Evolutionary conservation across 2,888 invertebrate species (phyloP), one percentile per base, ranked within the genome.

Genomic region (Hemicrepidius hirtus): DNA sequence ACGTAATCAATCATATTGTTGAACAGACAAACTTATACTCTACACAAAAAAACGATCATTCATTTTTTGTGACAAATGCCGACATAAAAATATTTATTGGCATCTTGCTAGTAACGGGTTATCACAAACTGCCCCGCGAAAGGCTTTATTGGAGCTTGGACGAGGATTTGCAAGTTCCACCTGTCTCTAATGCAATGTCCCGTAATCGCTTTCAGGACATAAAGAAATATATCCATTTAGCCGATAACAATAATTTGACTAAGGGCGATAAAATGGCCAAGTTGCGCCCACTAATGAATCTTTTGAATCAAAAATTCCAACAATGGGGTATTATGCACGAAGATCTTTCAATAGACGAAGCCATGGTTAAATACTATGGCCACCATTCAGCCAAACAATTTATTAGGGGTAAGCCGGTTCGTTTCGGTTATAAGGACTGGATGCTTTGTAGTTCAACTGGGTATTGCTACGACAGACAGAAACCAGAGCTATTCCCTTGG

Each of bases 401-500:
- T 50, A 82, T 81, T 44, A 66, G 73, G 32, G 77, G 79, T 5
- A 82, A 81, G 68, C 80, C 81, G 55, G 75, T 83, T 12, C 65
- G 80, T 6, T 81, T 81, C 75, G 80, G 80, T 13, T 82, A 77
- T 67, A 81, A 81, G 70, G 76, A 81, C 44, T 82, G 79, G 81
- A 73, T 78, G 71, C 66, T 77, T 35, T 76, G 78, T 16, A 79
- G 79, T 71, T 75, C 79, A 3, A 67, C 67, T n/a, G 77, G 77
- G 7, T 80, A 79, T 63, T 78, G 79, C 49, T 79, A 80, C 59
- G 24, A 24, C 5, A 24, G 5, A 2, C 5, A 2, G 24, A 24
- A 24, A 24, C 24, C 2, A 24, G 24, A 24, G 2, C 24, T 50
- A 40, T 75, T 35, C 71, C 75, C 16, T 53, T 75, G 44, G 77